These are phyloP conservation scores for Uria lomvia DNA, from an alignment of 2,113 vertebrate genomes.

Conservation along the genomic window DNA sequence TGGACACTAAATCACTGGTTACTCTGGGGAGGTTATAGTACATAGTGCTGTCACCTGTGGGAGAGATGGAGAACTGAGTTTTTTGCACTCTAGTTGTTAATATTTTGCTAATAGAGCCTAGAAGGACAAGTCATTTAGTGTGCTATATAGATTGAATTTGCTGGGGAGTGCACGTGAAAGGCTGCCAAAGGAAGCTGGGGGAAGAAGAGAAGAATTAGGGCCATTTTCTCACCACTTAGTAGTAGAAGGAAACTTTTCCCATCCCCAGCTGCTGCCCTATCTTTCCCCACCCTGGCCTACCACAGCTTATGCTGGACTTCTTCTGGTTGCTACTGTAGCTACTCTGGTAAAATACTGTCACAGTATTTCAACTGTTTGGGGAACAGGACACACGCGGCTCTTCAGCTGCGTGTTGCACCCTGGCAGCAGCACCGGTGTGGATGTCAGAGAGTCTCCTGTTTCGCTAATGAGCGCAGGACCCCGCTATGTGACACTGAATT, in stretches of 20 bases:
- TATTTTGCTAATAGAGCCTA: background rate
- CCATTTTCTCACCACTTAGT: background rate
- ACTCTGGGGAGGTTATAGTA: background rate
- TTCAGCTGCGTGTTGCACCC: accelerated
- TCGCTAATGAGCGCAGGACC: background rate
- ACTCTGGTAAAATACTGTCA: background rate
- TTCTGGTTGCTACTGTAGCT: background rate
- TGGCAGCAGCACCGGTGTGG: background rate
- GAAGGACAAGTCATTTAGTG: background rate
- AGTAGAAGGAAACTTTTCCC: background rate
- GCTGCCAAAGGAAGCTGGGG: background rate
- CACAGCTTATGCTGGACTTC: background rate
- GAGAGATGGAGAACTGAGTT: background rate
- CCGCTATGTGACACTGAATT: background rate
- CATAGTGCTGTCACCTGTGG: background rate
- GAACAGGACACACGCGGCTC: accelerated
- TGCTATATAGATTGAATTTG: background rate
- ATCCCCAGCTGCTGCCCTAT: too few species aligned
- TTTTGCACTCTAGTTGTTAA: background rate
- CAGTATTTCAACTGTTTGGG: background rate
- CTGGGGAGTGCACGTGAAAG: background rate
- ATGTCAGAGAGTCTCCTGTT: background rate
- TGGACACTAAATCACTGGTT: background rate
- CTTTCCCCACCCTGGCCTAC: background rate
- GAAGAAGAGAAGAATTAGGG: background rate